Evolutionary conservation across 2,888 invertebrate species (phyloP).

Genomic region (Halictus ligatus): DNA sequence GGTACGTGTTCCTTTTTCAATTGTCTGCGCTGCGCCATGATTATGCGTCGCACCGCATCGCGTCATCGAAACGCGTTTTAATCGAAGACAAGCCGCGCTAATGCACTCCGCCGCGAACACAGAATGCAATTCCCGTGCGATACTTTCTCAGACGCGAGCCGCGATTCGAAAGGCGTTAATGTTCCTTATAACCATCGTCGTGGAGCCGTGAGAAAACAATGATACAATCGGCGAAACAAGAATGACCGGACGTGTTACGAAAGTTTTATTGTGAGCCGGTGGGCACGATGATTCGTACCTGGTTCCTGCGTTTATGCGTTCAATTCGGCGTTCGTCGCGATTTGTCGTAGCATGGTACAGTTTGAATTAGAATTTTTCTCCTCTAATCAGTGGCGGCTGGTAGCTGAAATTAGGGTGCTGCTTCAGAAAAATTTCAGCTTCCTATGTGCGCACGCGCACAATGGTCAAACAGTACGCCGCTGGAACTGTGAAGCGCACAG

Average conservation of each 20-base stretch:
- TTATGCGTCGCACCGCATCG: conserved; percentile 12
- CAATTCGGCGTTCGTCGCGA: not conserved
- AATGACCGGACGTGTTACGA: conserved; percentile 11
- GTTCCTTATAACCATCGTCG: conserved; percentile 18
- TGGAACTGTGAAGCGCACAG: too few species aligned
- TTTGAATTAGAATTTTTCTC: not conserved
- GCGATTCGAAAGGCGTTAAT: conserved; percentile 37
- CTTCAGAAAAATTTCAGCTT: too few species aligned
- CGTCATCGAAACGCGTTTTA: not conserved
- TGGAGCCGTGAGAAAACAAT: conserved; percentile 33
- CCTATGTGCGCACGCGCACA: too few species aligned
- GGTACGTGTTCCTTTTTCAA: not conserved
- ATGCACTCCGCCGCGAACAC: not conserved
- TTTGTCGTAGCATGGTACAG: too few species aligned
- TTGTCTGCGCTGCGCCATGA: not conserved
- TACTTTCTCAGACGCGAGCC: conserved; percentile 38
- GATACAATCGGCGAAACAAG: conserved; percentile 21
- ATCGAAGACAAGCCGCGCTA: conserved; percentile 16
- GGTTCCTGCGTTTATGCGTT: not conserved
- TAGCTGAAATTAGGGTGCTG: too few species aligned
- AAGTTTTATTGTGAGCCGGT: not conserved
- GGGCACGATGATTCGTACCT: not conserved
- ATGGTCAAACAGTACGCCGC: too few species aligned
- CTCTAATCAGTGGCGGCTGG: too few species aligned
- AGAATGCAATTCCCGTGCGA: conserved; percentile 33